Evolutionary conservation across 2,888 invertebrate genomes (phyloP).

Genomic region (Ornithoptera priamus): DNA sequence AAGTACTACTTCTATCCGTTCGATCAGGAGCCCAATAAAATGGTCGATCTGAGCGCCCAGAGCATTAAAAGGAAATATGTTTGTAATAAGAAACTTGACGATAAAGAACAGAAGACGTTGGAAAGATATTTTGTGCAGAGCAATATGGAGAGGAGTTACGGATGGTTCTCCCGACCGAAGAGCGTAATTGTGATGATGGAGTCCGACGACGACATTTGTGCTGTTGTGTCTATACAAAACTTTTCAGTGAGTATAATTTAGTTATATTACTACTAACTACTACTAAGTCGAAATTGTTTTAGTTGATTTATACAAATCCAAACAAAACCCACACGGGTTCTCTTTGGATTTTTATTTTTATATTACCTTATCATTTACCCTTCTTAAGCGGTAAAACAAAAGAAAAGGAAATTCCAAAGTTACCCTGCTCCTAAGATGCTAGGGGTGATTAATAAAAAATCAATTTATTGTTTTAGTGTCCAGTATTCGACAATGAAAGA

Average conservation of each 20-base stretch:
- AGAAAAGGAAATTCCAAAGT: too few relatives aligned
- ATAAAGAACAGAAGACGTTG: slow-evolving; percentile 39
- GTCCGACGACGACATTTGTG: slow-evolving; percentile 84
- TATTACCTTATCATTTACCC: too few relatives aligned
- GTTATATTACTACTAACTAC: too few relatives aligned
- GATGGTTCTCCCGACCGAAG: slow-evolving; percentile 63
- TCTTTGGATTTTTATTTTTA: too few relatives aligned
- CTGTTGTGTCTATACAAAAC: slow-evolving; percentile 89
- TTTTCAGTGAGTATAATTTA: slow-evolving; percentile 74
- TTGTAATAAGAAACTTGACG: slow-evolving; percentile 74
- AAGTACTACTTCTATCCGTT: slow-evolving; percentile 80
- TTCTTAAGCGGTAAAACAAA: too few relatives aligned
- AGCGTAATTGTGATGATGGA: slow-evolving; percentile 82
- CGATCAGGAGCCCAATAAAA: slow-evolving; percentile 52
- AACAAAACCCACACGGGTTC: too few relatives aligned
- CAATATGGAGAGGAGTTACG: slow-evolving; percentile 40
- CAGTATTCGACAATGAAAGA: slow-evolving; percentile 89
- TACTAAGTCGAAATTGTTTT: too few relatives aligned
- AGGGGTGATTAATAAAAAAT: not conserved
- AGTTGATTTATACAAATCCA: too few relatives aligned
- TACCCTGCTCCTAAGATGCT: too few relatives aligned
- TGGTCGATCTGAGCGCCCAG: slow-evolving; percentile 51
- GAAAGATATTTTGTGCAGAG: slow-evolving; percentile 43
- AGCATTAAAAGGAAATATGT: slow-evolving; percentile 70
- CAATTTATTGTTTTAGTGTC: slow-evolving; percentile 82